These are phyloP conservation scores for Actinopyga echinites DNA, from an alignment of 53 echinoderm and acorn worm species.

Conservation along the genomic window DNA sequence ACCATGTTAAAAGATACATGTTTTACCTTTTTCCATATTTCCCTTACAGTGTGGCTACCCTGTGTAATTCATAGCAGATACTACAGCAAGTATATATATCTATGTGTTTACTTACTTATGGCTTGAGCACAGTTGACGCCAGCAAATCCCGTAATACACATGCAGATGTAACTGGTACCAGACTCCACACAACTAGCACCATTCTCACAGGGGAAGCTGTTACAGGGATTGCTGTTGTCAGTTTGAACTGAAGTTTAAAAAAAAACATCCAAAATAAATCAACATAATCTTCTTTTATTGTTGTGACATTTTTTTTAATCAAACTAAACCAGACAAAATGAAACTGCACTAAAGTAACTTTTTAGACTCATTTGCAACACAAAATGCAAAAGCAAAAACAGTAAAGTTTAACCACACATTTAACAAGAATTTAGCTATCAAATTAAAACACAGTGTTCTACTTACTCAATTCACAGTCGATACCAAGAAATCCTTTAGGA, in stretches of 20 bases:
- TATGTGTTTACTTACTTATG: slow-evolving; percentile 9
- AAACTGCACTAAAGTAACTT: no score
- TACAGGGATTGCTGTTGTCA: slow-evolving; percentile 71
- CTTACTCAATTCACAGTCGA: slow-evolving; percentile 74
- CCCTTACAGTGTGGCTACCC: no score
- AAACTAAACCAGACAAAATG: no score
- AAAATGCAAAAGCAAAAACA: background rate
- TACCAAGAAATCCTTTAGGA: slow-evolving; percentile 56
- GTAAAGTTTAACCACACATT: background rate
- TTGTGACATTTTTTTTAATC: no score
- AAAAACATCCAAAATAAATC: background rate
- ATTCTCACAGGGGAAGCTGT: slow-evolving; percentile 89
- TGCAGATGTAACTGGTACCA: slow-evolving; percentile 72
- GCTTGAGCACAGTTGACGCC: slow-evolving; percentile 64
- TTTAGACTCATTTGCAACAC: no score
- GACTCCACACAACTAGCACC: slow-evolving; percentile 75
- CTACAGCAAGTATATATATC: no score
- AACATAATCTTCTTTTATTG: background rate
- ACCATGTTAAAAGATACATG: no score
- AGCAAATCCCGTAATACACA: slow-evolving; percentile 64
- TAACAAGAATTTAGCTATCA: no score
- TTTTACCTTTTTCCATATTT: no score
- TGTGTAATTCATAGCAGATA: no score
- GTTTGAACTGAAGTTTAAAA: slow-evolving; percentile 42
- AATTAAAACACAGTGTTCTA: background rate